These are phyloP conservation scores for Microdon myrmicae DNA, from an alignment of 2,888 invertebrate genomes.

Conservation along the genomic window DNA sequence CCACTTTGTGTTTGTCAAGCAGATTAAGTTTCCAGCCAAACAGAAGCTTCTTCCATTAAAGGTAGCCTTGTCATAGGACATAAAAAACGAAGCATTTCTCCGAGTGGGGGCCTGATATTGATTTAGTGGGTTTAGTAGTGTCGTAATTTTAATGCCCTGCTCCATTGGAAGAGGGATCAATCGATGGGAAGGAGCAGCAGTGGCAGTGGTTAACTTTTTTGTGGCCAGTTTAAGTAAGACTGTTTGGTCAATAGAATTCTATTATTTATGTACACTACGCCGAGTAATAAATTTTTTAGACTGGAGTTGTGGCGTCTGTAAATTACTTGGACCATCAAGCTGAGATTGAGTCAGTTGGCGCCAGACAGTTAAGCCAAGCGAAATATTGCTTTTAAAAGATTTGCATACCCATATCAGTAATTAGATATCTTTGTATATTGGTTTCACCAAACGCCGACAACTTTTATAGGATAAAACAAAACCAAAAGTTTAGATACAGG, in stretches of 20 bases:
- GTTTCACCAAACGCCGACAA: too few relatives aligned
- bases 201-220: slow-evolving; percentile 2
- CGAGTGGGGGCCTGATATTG: slow-evolving; percentile 21
- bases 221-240: slow-evolving; percentile 27
- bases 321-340: slow-evolving; percentile 6
- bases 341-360: slow-evolving; percentile 21
- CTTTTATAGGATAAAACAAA: too few relatives aligned
- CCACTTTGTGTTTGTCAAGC: slow-evolving; percentile 22
- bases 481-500: too few relatives aligned
- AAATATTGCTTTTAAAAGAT: too few relatives aligned
- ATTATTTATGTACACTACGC: slow-evolving; percentile 20
- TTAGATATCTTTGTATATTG: too few relatives aligned
- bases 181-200: background rate
- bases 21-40: slow-evolving; percentile 34
- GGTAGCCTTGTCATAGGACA: slow-evolving; percentile 2
- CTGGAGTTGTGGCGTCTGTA: slow-evolving; percentile 14
- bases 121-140: slow-evolving; percentile 11
- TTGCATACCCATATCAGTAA: too few relatives aligned
- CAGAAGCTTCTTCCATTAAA: slow-evolving; percentile 30
- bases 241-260: slow-evolving; percentile 22
- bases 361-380: too few relatives aligned
- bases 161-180: background rate
- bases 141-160: slow-evolving; percentile 7
- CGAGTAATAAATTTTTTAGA: slow-evolving; percentile 21
- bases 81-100: slow-evolving; percentile 18